Evolutionary conservation across 2,888 invertebrate species (phyloP).

Genomic region (Drosophila demipolita): DNA sequence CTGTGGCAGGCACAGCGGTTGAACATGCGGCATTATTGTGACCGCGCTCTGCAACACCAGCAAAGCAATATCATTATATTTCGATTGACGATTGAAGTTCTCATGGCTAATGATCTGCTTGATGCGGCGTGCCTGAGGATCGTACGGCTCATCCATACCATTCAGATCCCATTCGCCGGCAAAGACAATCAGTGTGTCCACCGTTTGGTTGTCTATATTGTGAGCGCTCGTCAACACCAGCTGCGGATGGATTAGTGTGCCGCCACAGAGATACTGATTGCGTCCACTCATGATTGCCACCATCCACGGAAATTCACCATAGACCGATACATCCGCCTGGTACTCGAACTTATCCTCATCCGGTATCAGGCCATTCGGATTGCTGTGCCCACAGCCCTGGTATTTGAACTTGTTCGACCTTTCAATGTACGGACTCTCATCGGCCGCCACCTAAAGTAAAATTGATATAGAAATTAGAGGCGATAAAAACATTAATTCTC

Average conservation of each 20-base stretch:
- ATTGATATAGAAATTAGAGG: too few species aligned
- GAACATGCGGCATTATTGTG: conserved; percentile 88
- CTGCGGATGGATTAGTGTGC: conserved; percentile 90
- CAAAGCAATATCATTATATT: conserved; percentile 91
- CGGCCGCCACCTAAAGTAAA: conserved; percentile 29
- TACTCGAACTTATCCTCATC: conserved; percentile 87
- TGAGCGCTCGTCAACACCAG: conserved; percentile 93
- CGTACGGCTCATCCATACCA: conserved; percentile 88
- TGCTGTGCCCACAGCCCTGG: conserved; percentile 89
- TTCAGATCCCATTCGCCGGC: conserved; percentile 93
- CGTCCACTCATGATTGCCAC: conserved; percentile 86
- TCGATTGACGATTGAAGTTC: conserved; percentile 87
- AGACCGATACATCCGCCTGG: conserved; percentile 87
- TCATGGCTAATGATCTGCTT: conserved; percentile 77
- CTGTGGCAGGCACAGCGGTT: conserved; percentile 88
- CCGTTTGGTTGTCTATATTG: conserved; percentile 84
- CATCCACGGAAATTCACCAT: conserved; percentile 94
- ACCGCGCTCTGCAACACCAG: conserved; percentile 88
- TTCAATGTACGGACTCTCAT: conserved; percentile 41
- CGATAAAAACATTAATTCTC: background rate
- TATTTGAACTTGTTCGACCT: conserved; percentile 50
- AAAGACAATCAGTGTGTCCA: conserved; percentile 85
- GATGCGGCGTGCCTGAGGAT: conserved; percentile 89
- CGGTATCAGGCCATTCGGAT: conserved; percentile 90
- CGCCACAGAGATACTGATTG: conserved; percentile 90